Evolutionary conservation across 2,888 invertebrate genomes (phyloP).

Genomic region (Laothoe populi): DNA sequence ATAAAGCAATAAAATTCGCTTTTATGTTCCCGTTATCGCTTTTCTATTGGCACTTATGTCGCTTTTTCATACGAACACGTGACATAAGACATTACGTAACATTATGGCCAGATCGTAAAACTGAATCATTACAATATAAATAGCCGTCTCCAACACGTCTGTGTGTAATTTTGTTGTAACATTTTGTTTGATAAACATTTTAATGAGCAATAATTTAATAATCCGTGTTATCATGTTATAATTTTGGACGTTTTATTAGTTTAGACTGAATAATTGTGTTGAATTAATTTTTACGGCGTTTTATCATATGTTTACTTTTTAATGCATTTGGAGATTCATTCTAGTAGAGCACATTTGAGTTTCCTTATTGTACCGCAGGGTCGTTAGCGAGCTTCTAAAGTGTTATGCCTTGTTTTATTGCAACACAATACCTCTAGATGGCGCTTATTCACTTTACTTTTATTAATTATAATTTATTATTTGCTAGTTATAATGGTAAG

Average conservation of each 20-base stretch:
- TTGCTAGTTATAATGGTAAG: neutral
- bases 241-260: conserved; percentile 27
- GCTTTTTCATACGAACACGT: conserved; percentile 62
- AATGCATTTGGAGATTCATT: conserved; percentile 2
- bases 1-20: conserved; percentile 80
- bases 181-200: conserved; percentile 47
- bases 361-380: conserved; percentile 26
- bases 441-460: conserved; percentile 29
- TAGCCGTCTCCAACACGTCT: conserved; percentile 36
- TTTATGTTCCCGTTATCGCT: conserved; percentile 77
- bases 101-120: conserved; percentile 61
- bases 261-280: conserved; percentile 4
- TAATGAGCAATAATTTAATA: conserved; percentile 44
- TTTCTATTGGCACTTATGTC: conserved; percentile 77
- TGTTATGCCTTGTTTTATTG: conserved; percentile 26
- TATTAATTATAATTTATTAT: neutral
- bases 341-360: conserved; percentile 25
- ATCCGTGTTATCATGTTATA: conserved; percentile 32
- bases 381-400: conserved; percentile 10
- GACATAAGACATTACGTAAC: conserved; percentile 57
- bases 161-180: conserved; percentile 42
- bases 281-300: neutral
- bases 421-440: conserved; percentile 38
- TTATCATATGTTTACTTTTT: neutral
- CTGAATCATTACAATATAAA: conserved; percentile 60